Evolutionary conservation across 1,140 invertebrate species (phyloP).

Genomic region (Sminthurides bifidus): DNA sequence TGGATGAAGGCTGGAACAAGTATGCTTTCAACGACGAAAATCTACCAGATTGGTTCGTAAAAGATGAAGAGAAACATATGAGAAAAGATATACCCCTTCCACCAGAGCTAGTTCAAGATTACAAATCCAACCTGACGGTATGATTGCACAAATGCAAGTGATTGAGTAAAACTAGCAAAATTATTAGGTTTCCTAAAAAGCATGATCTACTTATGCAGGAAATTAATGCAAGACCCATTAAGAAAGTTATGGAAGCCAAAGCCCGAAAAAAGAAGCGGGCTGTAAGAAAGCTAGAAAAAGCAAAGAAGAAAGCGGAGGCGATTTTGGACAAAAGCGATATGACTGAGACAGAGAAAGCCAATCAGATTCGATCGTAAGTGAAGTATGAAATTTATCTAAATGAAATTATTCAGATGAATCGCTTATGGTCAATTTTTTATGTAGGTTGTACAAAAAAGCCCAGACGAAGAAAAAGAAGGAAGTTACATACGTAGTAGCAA

Average conservation of each 20-base stretch:
- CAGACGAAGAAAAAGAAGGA: constrained; percentile 71
- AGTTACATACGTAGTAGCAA: constrained; percentile 86
- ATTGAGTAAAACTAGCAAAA: neutral
- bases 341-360: constrained; percentile 77
- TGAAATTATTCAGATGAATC: neutral
- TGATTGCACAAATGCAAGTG: neutral
- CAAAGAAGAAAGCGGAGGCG: constrained; percentile 87
- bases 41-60: constrained; percentile 90
- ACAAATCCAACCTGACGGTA: constrained; percentile 26
- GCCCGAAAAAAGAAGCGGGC: constrained; percentile 89
- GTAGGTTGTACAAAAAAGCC: constrained; percentile 84
- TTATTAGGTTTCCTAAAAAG: neutral
- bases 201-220: constrained; percentile 44
- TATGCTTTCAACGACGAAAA: constrained; percentile 77
- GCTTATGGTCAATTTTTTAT: neutral
- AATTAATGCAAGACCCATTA: constrained; percentile 86
- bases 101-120: constrained; percentile 34
- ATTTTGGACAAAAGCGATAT: constrained; percentile 83
- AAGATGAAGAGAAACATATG: constrained; percentile 89
- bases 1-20: constrained; percentile 81
- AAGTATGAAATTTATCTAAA: neutral
- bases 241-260: constrained; percentile 97
- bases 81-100: constrained; percentile 62
- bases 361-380: constrained; percentile 75
- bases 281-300: constrained; percentile 73